A percentile compares a stretch with the other conserved stretches of the same genome.
Conservation (phyloP, 1,140 invertebrate genomes). For the Drosophila takahashii region DNA sequence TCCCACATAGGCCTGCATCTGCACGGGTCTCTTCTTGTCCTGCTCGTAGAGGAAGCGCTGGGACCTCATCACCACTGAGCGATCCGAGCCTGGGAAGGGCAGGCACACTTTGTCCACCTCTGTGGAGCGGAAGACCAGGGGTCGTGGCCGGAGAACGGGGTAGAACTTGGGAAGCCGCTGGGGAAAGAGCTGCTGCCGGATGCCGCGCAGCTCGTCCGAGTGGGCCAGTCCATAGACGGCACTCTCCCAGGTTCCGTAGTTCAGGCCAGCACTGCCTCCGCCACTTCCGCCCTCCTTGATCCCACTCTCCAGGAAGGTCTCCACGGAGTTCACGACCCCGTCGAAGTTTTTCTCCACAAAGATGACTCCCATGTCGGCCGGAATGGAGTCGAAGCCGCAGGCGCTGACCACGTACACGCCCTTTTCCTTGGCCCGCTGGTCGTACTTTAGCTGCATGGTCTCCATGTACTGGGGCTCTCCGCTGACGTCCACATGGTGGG, state of each 20-base stretch:
- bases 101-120: constrained; percentile 87
- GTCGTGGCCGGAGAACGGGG: constrained; percentile 86
- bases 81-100: constrained; percentile 92
- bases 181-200: constrained; percentile 89
- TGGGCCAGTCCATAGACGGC: constrained; percentile 90
- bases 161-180: constrained; percentile 87
- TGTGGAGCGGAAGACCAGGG: constrained; percentile 87
- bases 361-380: constrained; percentile 92
- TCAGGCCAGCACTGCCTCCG: constrained; percentile 83
- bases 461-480: constrained; percentile 97
- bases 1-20: constrained; percentile 88
- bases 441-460: constrained; percentile 92
- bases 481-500: constrained; percentile 96
- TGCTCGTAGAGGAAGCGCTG: constrained; percentile 90
- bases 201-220: constrained; percentile 86
- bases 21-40: constrained; percentile 89
- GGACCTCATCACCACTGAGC: constrained; percentile 90
- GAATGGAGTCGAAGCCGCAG: constrained; percentile 96
- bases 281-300: constrained; percentile 65
- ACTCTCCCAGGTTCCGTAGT: constrained; percentile 94
- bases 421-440: constrained; percentile 90
- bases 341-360: constrained; percentile 91
- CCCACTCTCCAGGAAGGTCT: constrained; percentile 88
- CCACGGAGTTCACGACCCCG: constrained; percentile 91
- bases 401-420: constrained; percentile 93